A percentile compares a stretch with the other conserved stretches of the same genome.
These are phyloP conservation scores for Drosophila asahinai DNA, from an alignment of 1,140 invertebrate genomes.

Conservation along the genomic window DNA sequence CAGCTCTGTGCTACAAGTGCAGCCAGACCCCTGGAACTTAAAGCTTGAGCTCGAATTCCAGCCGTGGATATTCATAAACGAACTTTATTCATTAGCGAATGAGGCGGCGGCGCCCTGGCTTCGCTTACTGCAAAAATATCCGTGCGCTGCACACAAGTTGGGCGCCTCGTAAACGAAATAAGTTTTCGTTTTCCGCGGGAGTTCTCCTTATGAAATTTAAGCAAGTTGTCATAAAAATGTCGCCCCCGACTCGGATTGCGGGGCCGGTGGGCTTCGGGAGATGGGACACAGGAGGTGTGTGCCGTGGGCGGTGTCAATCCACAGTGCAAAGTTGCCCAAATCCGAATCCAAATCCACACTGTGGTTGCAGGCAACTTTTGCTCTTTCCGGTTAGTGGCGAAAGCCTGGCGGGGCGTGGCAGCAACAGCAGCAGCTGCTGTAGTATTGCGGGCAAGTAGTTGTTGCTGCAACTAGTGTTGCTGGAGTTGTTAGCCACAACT, in stretches of 20 bases:
- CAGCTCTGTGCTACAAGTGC: neutral
- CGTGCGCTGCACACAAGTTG: conserved; percentile 33
- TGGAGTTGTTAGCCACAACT: conserved; percentile 63
- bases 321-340: conserved; percentile 62
- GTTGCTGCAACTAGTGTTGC: conserved; percentile 22
- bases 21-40: neutral
- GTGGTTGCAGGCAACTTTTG: conserved; percentile 74
- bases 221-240: conserved; percentile 83
- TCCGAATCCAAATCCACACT: conserved; percentile 57
- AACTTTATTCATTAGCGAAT: conserved; percentile 78
- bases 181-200: conserved; percentile 60
- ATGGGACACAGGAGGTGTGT: neutral
- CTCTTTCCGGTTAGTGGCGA: conserved; percentile 68
- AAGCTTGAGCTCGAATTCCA: conserved; percentile 9
- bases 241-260: conserved; percentile 12
- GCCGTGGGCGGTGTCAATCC: conserved; percentile 48
- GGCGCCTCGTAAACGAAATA: conserved; percentile 63
- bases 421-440: conserved; percentile 41
- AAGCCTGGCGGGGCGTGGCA: conserved; percentile 19
- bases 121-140: conserved; percentile 36
- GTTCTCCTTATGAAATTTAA: conserved; percentile 76
- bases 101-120: conserved; percentile 7
- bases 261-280: neutral
- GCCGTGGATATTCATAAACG: conserved; percentile 57
- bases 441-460: conserved; percentile 48